Conservation (phyloP, 2,888 invertebrate species). For the Macropis europaea region DNA sequence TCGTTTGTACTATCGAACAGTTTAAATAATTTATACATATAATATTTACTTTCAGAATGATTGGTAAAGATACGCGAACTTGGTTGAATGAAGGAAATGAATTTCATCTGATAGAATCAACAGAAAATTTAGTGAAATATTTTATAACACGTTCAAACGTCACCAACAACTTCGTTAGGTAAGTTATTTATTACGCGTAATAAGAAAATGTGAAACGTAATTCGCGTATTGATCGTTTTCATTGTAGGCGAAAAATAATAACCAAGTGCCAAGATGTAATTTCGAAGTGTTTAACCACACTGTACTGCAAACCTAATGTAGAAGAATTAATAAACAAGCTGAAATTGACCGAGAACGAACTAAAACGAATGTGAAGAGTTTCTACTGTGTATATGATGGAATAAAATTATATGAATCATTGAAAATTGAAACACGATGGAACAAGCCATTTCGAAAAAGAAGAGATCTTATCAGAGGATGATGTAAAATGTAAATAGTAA, state of each 20-base stretch:
- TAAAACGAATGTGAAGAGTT: conserved; percentile 78
- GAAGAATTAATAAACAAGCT: conserved; percentile 83
- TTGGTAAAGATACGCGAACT: conserved; percentile 90
- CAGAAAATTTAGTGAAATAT: conserved; percentile 86
- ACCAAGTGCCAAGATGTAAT: conserved; percentile 88
- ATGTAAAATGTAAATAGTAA: conserved; percentile 23
- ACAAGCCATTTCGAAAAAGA: not conserved
- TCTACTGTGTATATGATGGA: not conserved
- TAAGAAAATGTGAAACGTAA: too few species aligned
- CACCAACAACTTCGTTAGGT: conserved; percentile 80
- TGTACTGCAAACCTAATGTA: conserved; percentile 88
- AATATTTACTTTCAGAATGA: conserved; percentile 81
- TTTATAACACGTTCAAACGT: conserved; percentile 83
- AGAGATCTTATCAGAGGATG: not conserved
- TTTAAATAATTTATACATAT: not conserved
- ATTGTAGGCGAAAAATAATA: conserved; percentile 84
- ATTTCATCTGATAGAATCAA: conserved; percentile 90
- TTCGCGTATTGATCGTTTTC: not conserved
- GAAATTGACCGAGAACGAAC: conserved; percentile 82
- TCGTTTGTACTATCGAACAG: not conserved
- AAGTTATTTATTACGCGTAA: too few species aligned
- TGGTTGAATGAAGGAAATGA: conserved; percentile 93
- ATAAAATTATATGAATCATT: conserved; percentile 33
- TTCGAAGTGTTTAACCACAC: conserved; percentile 87
- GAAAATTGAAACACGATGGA: not conserved